Conservation (phyloP, 2,888 invertebrate species). For the Pyrrhia umbra region DNA sequence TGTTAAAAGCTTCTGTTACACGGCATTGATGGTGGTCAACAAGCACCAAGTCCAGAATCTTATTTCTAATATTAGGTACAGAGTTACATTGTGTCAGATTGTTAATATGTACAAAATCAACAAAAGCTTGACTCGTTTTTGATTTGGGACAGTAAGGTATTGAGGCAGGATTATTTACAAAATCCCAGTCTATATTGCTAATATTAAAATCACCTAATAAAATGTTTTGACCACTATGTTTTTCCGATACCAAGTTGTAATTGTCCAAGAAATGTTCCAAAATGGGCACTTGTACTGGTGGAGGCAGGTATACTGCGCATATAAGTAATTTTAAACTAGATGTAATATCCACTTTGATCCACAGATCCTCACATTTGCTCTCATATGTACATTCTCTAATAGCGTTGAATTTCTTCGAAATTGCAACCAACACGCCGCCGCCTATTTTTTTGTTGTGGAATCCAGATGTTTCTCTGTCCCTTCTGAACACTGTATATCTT, state of each 20-base stretch:
- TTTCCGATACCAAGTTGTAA: constrained; percentile 6
- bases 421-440: constrained; percentile 18
- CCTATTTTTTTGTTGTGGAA: constrained; percentile 1
- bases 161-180: background rate
- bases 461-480: constrained; percentile 5
- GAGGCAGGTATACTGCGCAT: constrained; percentile 12
- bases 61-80: background rate
- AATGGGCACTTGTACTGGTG: background rate
- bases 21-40: background rate
- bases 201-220: constrained; percentile 17
- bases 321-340: background rate
- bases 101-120: constrained; percentile 1
- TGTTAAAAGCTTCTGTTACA: background rate
- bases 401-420: background rate
- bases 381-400: background rate
- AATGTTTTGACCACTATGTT: background rate
- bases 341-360: constrained; percentile 1
- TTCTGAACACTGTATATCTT: constrained; percentile 8
- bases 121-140: background rate
- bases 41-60: constrained; percentile 7
- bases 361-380: constrained; percentile 16
- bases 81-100: constrained; percentile 1
- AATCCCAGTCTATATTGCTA: constrained; percentile 2
- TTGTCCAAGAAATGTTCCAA: constrained; percentile 17
- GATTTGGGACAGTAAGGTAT: background rate